phyloP scores from a whole-genome alignment of 2,888 invertebrate species.

The Erebia aethiops region DNA sequence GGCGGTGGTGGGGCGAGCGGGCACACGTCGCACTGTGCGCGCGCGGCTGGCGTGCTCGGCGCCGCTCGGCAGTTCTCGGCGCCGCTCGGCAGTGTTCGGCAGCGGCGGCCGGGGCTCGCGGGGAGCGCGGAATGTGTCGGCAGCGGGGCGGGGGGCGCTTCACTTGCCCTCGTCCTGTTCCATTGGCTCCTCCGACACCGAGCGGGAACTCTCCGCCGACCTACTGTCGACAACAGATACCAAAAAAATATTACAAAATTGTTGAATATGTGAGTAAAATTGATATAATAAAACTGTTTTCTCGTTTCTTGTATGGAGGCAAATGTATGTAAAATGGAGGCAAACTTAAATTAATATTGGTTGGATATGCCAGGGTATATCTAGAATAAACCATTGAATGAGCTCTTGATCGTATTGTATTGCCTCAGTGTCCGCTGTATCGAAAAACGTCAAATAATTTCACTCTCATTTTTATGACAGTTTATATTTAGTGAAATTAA shows the following conservation, averaged over 20 bases:
- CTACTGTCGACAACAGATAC: constrained; percentile 50
- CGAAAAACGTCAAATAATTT: no score
- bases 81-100: neutral
- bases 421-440: no score
- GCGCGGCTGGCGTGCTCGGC: neutral
- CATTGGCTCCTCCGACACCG: constrained; percentile 91
- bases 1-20: neutral
- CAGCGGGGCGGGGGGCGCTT: constrained; percentile 49
- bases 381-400: no score
- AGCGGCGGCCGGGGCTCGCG: constrained; percentile 7
- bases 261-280: no score
- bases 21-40: neutral
- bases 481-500: no score
- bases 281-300: no score
- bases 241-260: neutral
- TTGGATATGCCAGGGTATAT: no score
- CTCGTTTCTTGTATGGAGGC: no score
- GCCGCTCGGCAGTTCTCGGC: constrained; percentile 23
- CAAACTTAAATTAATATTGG: no score
- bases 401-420: no score
- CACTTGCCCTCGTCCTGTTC: constrained; percentile 92
- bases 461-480: no score
- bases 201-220: constrained; percentile 86
- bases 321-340: no score
- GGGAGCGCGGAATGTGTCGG: constrained; percentile 40